Evolutionary conservation across 2,797 vertebrate genomes (phyloP), one percentile per base, ranked within the genome.

Genomic region (Darevskia mixta): DNA sequence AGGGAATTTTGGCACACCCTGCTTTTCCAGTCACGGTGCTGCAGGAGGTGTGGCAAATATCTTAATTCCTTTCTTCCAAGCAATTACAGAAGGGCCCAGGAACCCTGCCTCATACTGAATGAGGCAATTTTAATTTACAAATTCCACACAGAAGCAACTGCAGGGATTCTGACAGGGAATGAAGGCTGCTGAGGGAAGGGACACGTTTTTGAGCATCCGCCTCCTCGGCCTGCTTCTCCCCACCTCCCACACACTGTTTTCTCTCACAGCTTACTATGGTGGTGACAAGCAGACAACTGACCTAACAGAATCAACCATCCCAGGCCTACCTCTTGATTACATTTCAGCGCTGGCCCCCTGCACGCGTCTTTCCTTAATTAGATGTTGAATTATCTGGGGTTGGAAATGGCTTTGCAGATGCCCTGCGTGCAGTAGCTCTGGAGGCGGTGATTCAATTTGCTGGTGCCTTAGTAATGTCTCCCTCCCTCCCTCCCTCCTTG

Each of bases 391-490:
- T 93, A 61, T 94, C 93, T 92, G 93, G 89, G 79, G 43, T 81
- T 90, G 87, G 90, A 92, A 94, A 93, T 93, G 90, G 87, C 89
- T 87, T 95, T 88, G 80, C 67, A 73, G 88, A 92, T 91, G 90
- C 91, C 88, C 78, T 0, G 15, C 83, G 85, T 87, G 85, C 78
- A 7, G 69, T 0, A 0, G 86, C 89, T 93, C 95, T 87, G 93
- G 94, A 93, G 90, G 89, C 87, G 1, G 1, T 93, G 91, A 94
- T 94, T 89, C 1, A 2, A 94, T 95, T 95, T 93, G 90, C 72
- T 84, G 79, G 55, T 94, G 92, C 79, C 90, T 94, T 89, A 15
- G 90, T 91, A 83, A 87, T 5, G 6, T 92, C 88, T 90, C 87
- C n/a, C 78, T 90, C 64, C 85, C 78, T 90, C 64, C 85, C 67